Conservation (phyloP, 2,888 invertebrate species). For the Pseudococcus viburni region DNA sequence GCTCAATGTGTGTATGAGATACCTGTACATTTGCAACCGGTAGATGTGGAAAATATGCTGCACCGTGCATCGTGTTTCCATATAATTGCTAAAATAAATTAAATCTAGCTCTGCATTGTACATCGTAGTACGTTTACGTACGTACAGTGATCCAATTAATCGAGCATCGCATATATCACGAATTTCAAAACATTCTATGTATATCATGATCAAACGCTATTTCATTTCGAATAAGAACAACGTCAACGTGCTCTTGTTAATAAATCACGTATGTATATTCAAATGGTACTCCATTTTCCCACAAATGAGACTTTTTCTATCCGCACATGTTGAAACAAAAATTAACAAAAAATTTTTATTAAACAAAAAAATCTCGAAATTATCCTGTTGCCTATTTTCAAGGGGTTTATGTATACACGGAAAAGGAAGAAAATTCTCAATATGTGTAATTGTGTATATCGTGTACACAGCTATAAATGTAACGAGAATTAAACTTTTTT, state of each 20-base stretch:
- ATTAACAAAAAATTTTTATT: neutral
- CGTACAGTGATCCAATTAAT: constrained; percentile 54
- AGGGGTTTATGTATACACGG: neutral
- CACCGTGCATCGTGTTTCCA: constrained; percentile 22
- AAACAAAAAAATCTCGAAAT: neutral
- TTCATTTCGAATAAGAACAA: constrained; percentile 36
- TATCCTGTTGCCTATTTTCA: neutral
- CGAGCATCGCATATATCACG: constrained; percentile 52
- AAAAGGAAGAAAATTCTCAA: neutral
- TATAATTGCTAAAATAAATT: constrained; percentile 47
- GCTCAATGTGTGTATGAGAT: neutral
- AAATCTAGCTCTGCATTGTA: constrained; percentile 19
- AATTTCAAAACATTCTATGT: constrained; percentile 20
- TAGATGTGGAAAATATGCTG: constrained; percentile 3
- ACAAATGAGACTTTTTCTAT: constrained; percentile 22
- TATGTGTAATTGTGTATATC: neutral
- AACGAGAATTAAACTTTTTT: constrained; percentile 13
- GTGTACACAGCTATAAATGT: neutral
- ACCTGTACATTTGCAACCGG: neutral
- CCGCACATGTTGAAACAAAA: neutral
- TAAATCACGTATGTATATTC: constrained; percentile 29
- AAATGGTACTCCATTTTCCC: neutral
- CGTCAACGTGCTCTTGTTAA: constrained; percentile 7
- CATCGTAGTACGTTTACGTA: neutral
- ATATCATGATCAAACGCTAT: constrained; percentile 42